Base-by-base conservation (phyloP, 2,797 vertebrate genomes). In the Champsocephalus gunnari region DNA sequence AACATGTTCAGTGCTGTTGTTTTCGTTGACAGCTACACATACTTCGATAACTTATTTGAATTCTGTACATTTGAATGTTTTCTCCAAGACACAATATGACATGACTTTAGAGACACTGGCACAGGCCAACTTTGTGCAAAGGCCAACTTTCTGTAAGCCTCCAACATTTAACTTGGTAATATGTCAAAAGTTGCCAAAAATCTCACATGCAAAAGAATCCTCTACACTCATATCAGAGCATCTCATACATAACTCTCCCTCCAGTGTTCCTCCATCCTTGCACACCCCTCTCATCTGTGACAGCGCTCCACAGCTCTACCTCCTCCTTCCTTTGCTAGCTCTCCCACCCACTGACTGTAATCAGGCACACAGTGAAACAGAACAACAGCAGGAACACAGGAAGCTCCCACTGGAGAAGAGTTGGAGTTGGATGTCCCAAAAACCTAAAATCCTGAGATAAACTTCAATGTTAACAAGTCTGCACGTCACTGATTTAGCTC, bases 351-450 rank as follows among this genome's bases (percentile, higher is more conserved):
- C 75, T 65, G 74, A 61, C 55, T 79, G 43, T 61, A 65, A 87
- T 80, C 64, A 84, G 65, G 57, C 58, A 75, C 68, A 50, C 47
- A 24, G 13, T 58, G 3, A 80, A 69, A 68, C 57, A 66, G 10
- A 81, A 74, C 73, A 80, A 79, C 6, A 82, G 80, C 64, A 79
- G 68, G 43, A 82, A 84, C 83, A 85, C 60, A 75, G 24, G 58
- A 70, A 61, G 75, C n/a, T 81, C 87, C 82, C 71, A 9, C 43
- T 21, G 77, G 81, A 81, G 65, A 73, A 69, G 38, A 64, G 64
- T 1, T 0, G 14, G 21, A 76, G 65, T 10, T 73, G 28, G 63
- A 54, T 73, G 80, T 80, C 85, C 83, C 79, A 76, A 83, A 85
- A 87, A 84, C 58, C 75, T 60, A 17, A 79, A 82, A 86, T 60